phyloP scores from a whole-genome alignment of 1,140 invertebrate species.

The Zeugodacus cucurbitae region DNA sequence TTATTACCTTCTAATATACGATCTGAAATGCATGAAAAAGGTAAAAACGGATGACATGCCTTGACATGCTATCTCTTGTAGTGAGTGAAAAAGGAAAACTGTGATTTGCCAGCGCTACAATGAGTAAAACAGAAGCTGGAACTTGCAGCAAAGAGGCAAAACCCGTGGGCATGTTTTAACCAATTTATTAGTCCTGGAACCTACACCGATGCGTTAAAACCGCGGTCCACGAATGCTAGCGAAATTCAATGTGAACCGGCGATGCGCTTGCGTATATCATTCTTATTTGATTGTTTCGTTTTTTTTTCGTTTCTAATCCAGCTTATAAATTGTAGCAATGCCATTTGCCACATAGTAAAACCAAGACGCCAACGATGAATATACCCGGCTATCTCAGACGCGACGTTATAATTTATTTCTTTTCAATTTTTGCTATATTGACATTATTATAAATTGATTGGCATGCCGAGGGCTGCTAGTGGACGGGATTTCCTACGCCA shows the following conservation, averaged over 20 bases:
- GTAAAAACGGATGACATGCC: neutral
- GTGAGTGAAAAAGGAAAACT: neutral
- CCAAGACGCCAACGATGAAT: no score
- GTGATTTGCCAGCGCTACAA: no score
- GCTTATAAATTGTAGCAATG: no score
- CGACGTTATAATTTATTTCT: slow-evolving; percentile 29
- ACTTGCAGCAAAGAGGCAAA: neutral
- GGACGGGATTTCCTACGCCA: no score
- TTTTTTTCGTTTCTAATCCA: neutral
- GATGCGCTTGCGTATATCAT: neutral
- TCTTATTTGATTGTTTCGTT: neutral
- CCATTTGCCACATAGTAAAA: no score
- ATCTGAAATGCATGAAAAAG: slow-evolving; percentile 51
- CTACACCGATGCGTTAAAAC: slow-evolving; percentile 59
- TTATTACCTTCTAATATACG: slow-evolving; percentile 61
- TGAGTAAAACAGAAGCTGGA: neutral
- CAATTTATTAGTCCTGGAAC: slow-evolving; percentile 54
- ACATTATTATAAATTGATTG: slow-evolving; percentile 25
- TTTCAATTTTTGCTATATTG: slow-evolving; percentile 30
- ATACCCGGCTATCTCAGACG: neutral
- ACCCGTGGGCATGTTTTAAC: slow-evolving; percentile 58
- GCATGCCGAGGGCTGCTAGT: neutral
- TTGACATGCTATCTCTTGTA: neutral
- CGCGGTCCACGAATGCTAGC: neutral
- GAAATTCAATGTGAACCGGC: neutral